Evolutionary conservation across 2,888 invertebrate species (phyloP), one percentile per base, ranked within the genome.

Genomic region (Luperina nickerlii): DNA sequence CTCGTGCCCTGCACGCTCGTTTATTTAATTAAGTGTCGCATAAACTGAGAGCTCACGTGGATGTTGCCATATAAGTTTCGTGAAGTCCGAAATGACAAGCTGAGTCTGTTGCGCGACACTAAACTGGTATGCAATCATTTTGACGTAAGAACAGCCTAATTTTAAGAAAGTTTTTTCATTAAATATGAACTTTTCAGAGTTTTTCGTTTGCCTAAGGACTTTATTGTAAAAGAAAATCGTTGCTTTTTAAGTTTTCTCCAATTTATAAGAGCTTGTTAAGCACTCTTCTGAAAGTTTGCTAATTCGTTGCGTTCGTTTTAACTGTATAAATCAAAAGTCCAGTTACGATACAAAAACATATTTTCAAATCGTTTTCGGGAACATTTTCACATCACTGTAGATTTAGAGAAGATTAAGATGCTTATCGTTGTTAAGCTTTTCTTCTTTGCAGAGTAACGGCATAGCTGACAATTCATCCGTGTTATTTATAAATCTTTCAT

Each of bases 21-120:
- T 94, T 94, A 96, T 94, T 92, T 92, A 95, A 96, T 96, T 95
- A 95, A 95, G 96, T 96, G 96, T 92, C 93, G 90, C 93, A 94
- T 94, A 93, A 95, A 96, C 94, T 93, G 91, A 92, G 90, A 93
- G 92, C 93, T 94, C 94, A 94, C 94, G 92, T 94, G 93, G 93
- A 93, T 92, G 91, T 91, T 90, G 89, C 89, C 83, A 88, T 86
- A 90, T 83, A 90, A 92, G 90, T 92, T 92, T 91, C 90, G 91
- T 91, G 91, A 88, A 91, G 88, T 88, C 90, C 87, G 93, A 92
- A 93, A 92, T 94, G 91, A 91, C 87, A 88, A 86, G 91, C 87
- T 87, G 90, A 86, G 90, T 86, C 90, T 87, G 88, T 90, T 88
- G 89, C 86, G 88, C 90, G 91, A 87, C 92, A 88, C 86, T 91